Evolutionary conservation across 2,113 vertebrate species (phyloP).

Genomic region (Tragelaphus strepsiceros): DNA sequence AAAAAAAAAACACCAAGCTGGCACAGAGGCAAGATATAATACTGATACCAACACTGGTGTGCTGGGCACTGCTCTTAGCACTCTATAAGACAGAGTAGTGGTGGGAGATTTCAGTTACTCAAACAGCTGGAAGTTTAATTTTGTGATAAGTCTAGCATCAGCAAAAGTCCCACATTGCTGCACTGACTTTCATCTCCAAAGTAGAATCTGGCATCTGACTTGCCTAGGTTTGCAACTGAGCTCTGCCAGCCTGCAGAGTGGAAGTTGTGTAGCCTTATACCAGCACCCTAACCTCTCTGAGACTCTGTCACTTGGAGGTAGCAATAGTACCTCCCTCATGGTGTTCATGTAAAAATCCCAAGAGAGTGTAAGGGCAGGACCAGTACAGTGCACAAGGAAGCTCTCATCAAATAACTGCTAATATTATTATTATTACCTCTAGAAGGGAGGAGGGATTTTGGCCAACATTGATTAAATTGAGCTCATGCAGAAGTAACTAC

Average conservation of each 20-base stretch:
- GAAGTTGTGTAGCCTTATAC: background rate
- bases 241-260: background rate
- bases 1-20: background rate
- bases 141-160: slow-evolving; percentile 39
- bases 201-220: background rate
- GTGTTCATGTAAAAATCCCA: background rate
- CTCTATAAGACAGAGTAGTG: background rate
- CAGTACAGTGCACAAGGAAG: background rate
- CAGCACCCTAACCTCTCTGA: background rate
- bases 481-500: background rate
- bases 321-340: background rate
- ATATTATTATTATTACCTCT: background rate
- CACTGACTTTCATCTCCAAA: background rate
- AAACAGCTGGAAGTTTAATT: slow-evolving; percentile 54
- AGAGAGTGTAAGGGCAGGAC: background rate
- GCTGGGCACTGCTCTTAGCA: background rate
- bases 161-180: background rate
- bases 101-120: slow-evolving; percentile 50
- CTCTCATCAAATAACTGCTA: background rate
- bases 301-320: background rate
- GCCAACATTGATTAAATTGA: background rate
- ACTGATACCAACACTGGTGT: background rate
- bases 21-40: background rate
- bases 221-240: background rate
- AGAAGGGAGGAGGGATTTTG: background rate